Evolutionary conservation across 2,888 invertebrate species (phyloP).

Genomic region (Parnassius apollo): DNA sequence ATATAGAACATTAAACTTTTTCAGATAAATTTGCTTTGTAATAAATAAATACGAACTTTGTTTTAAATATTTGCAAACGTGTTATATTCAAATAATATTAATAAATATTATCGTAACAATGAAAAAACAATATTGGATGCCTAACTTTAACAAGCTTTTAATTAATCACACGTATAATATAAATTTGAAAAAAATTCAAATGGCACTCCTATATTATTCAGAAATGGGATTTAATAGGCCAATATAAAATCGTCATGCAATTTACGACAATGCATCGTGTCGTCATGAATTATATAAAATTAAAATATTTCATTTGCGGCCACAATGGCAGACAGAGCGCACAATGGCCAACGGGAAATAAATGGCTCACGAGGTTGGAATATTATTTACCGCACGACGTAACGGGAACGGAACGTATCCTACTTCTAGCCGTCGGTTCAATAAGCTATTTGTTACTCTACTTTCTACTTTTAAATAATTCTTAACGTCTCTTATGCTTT

Average conservation of each 20-base stretch:
- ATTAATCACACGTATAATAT: constrained; percentile 10
- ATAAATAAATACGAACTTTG: too few relatives aligned
- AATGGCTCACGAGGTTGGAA: constrained; percentile 22
- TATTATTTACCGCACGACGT: constrained; percentile 20
- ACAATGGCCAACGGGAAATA: constrained; percentile 26
- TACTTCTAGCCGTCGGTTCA: constrained; percentile 2
- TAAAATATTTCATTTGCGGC: constrained; percentile 36
- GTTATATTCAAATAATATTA: too few relatives aligned
- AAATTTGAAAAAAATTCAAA: constrained; percentile 4
- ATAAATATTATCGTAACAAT: too few relatives aligned
- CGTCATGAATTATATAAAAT: constrained; percentile 36
- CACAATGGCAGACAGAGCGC: constrained; percentile 20
- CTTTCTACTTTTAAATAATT: neutral
- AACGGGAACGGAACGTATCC: constrained; percentile 25
- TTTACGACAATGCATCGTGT: constrained; percentile 23
- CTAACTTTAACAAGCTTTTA: neutral
- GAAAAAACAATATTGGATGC: too few relatives aligned
- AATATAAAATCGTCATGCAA: constrained; percentile 22
- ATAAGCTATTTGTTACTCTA: constrained; percentile 2
- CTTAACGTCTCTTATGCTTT: neutral
- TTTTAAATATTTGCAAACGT: too few relatives aligned
- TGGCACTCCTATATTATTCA: neutral
- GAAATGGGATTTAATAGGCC: constrained; percentile 11
- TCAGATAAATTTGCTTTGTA: too few relatives aligned
- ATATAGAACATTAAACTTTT: too few relatives aligned